Percentiles rank a stretch among this genome's conserved stretches.
Evolutionary conservation across 2,797 vertebrate species (phyloP).

Genomic region (Eidolon dupreanum): DNA sequence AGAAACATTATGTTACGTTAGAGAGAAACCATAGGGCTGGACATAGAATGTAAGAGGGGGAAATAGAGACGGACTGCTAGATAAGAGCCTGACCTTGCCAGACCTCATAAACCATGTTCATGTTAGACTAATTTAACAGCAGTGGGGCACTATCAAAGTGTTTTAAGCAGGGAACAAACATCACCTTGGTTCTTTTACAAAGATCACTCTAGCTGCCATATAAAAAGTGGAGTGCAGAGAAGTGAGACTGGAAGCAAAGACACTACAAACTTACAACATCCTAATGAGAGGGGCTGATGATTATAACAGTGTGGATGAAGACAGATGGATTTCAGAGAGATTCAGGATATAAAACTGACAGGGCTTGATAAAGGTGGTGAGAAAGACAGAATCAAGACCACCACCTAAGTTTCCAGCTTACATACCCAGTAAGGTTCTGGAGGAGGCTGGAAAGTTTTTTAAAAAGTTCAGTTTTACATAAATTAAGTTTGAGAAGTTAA

Average conservation of each 20-base stretch:
- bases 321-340: background rate
- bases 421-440: background rate
- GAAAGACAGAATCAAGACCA: background rate
- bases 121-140: background rate
- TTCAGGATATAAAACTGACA: background rate
- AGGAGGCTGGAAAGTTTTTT: background rate
- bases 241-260: background rate
- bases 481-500: background rate
- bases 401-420: background rate
- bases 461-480: background rate
- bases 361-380: background rate
- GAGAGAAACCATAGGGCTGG: background rate
- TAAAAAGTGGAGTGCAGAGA: background rate
- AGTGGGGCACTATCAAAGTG: background rate
- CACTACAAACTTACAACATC: background rate
- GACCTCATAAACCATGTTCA: background rate
- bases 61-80: background rate
- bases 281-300: background rate
- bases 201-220: background rate
- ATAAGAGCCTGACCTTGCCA: background rate
- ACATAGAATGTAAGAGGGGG: background rate
- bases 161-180: background rate
- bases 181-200: background rate
- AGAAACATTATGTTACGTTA: background rate
- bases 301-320: background rate